Evolutionary conservation across 2,113 vertebrate genomes (phyloP).

Genomic region (Neodon shergylaensis): DNA sequence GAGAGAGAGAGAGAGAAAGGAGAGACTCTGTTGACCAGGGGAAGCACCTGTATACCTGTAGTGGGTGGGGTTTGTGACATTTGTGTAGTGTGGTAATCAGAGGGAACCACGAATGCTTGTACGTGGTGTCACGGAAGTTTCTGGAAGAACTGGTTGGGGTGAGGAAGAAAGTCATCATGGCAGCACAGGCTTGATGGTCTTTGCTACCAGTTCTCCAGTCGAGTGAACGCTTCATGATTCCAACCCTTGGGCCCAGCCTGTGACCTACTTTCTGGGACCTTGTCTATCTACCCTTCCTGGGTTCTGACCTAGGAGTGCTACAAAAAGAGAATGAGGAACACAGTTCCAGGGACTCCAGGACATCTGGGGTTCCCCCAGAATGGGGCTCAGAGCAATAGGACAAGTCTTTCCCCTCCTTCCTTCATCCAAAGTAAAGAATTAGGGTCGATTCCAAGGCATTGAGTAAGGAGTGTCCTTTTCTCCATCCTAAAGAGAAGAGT

Average conservation of each 20-base stretch:
- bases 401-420: background rate
- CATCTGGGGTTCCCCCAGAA: background rate
- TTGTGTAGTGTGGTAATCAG: background rate
- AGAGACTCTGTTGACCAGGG: background rate
- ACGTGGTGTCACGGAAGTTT: background rate
- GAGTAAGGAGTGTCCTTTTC: background rate
- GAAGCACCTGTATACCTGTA: background rate
- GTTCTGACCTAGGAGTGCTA: background rate
- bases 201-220: background rate
- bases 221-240: background rate
- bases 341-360: background rate
- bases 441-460: background rate
- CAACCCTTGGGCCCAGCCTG: background rate
- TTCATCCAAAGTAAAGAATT: background rate
- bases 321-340: background rate
- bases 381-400: background rate
- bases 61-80: background rate
- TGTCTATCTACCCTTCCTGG: background rate
- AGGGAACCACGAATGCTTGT: background rate
- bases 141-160: background rate
- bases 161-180: background rate
- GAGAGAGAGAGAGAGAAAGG: background rate
- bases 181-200: too few species aligned
- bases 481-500: conserved; percentile 13
- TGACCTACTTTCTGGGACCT: background rate